These are phyloP conservation scores for Eristalis arbustorum DNA, from an alignment of 2,888 invertebrate species.

Conservation along the genomic window DNA sequence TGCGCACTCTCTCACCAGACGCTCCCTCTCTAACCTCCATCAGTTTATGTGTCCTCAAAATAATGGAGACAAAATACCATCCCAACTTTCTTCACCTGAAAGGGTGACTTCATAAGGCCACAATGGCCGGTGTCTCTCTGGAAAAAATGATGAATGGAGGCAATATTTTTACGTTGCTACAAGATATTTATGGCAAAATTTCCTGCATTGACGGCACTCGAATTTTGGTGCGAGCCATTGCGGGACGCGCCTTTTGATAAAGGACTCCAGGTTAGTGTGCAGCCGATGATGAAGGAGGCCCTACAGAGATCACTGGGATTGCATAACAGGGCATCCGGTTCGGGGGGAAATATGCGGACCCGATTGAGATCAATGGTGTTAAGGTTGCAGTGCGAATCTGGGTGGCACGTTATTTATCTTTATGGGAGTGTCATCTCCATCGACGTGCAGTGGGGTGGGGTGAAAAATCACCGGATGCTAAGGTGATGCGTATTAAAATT, in stretches of 20 bases:
- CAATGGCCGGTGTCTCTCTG: conserved; percentile 48
- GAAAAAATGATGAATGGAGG: conserved; percentile 61
- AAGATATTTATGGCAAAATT: conserved; percentile 63
- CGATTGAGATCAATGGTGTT: conserved; percentile 28
- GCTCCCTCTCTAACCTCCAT: neutral
- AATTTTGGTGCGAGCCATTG: conserved; percentile 51
- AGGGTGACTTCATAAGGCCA: conserved; percentile 25
- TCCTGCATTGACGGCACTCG: conserved; percentile 61
- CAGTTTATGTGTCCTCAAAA: conserved; percentile 29
- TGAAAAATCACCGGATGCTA: neutral
- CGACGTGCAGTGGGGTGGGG: neutral
- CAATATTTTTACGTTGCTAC: conserved; percentile 59
- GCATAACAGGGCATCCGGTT: conserved; percentile 25
- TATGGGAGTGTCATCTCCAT: neutral
- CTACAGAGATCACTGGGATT: conserved; percentile 41
- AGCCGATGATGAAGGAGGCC: conserved; percentile 38
- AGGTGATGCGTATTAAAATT: neutral
- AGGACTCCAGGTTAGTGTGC: conserved; percentile 28
- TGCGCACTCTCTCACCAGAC: conserved; percentile 5
- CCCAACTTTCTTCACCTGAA: conserved; percentile 7
- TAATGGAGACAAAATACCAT: conserved; percentile 50
- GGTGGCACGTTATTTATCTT: neutral
- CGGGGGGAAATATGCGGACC: conserved; percentile 11
- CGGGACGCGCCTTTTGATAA: conserved; percentile 42
- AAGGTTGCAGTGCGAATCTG: neutral